Evolutionary conservation across 2,113 vertebrate genomes (phyloP), one percentile per base, ranked within the genome.

Genomic region (Gymnocephalus cernua): DNA sequence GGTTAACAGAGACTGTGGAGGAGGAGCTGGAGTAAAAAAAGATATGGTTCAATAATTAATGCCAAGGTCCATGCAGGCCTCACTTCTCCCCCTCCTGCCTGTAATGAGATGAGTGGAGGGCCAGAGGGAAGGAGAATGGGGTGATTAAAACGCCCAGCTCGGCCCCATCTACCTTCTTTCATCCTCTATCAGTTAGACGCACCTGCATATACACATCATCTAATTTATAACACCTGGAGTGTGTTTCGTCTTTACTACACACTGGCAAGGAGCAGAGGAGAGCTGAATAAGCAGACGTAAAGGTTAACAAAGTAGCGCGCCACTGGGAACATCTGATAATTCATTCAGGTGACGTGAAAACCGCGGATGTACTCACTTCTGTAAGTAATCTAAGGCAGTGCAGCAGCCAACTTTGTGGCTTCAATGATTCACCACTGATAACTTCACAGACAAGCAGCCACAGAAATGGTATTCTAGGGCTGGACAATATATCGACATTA

Each of bases 1-100:
- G 69, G 86, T 88, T 91, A 85, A 93, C 89, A 90, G 87, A 88
- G 89, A 85, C 86, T 54, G 54, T 58, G 82, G 85, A 81, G 85
- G 81, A 89, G 83, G 87, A 85, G 83, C 77, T 63, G 35, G 65
- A 47, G 91, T 86, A 90, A 91, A 92, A 88, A 88, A 89, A 93
- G 85, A 90, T 70, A 76, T 63, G 88, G 74, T 85, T 94, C 91
- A 93, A 94, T 94, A 93, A 95, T 93, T 95, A 83, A 95, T 94
- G 92, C 73, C 1, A 35, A 91, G 87, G 89, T 88, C 89, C 80
- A 78, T 62, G 77, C 86, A 80, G 83, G 78, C 86, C 87, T 89
- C 87, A 87, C 88, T 90, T 84, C 88, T 92, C 85, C 88, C 82
- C 78, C 82, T 86, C 63, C 65, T 66, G 82, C 80, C 83, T 85